Percentiles rank a stretch among this genome's conserved stretches.
phyloP scores from a whole-genome alignment of 2,113 vertebrate species.

The Dromiciops gliroides region DNA sequence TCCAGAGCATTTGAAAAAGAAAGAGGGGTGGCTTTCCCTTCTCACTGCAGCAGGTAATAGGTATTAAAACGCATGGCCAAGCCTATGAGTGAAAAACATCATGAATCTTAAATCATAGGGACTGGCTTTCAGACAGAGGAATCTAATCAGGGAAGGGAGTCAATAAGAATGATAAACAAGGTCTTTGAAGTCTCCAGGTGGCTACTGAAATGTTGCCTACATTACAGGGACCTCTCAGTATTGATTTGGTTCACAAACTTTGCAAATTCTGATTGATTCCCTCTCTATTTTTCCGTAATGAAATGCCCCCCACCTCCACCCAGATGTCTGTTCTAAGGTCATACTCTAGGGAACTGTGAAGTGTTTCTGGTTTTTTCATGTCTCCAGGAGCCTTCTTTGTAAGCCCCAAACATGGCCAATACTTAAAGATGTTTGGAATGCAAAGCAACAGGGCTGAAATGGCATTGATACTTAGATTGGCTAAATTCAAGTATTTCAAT shows the following conservation, averaged over 20 bases:
- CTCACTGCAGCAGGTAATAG: conserved; percentile 66
- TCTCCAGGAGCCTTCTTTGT: not conserved
- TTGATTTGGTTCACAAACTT: not conserved
- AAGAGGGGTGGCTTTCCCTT: conserved; percentile 68
- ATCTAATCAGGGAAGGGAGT: conserved; percentile 59
- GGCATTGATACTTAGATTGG: not conserved
- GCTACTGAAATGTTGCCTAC: not conserved
- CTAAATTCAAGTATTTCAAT: not conserved
- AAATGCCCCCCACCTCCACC: not conserved
- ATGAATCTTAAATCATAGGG: conserved; percentile 56
- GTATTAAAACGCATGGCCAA: conserved; percentile 69
- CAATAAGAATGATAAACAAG: accelerated
- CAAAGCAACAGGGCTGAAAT: not conserved
- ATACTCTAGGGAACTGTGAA: not conserved
- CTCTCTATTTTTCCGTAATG: not conserved
- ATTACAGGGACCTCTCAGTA: not conserved
- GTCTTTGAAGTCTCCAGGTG: not conserved
- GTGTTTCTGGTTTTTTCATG: not conserved
- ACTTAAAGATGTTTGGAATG: not conserved
- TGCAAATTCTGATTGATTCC: not conserved
- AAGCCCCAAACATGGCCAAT: not conserved
- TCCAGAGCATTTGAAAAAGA: conserved; percentile 49
- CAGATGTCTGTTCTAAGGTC: not conserved
- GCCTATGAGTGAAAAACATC: conserved; percentile 68
- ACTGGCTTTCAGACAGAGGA: conserved; percentile 40